Base-by-base conservation (phyloP, 2,888 invertebrate genomes). In the Priocnemis perturbator region DNA sequence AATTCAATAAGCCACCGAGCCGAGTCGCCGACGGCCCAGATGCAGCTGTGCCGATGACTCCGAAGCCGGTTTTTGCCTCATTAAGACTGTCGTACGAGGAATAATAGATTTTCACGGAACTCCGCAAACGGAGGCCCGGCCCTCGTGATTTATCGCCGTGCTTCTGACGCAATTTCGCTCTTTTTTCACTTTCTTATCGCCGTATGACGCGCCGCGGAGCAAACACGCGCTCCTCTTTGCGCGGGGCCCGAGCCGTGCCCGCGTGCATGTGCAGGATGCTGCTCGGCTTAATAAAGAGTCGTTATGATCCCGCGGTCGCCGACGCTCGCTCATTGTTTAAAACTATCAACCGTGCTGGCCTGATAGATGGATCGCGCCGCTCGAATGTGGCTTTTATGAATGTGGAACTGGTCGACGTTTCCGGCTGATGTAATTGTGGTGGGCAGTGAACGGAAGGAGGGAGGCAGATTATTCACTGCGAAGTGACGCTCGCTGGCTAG, bases 61-160 rank as follows among this genome's bases (percentile, higher is more conserved):
- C 61, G 23, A 9, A 7, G 20, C 67, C 72, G 66, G 53, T 81
- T 82, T 78, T 81, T 79, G 77, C 77, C 78, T 81, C 78, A 79
- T 79, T 78, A 81, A 79, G 73, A 69, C 68, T 70, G 73, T 73
- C 74, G 71, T 74, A 76, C 79, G 77, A 81, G 76, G 75, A 84
- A 83, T 82, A 81, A 83, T 84, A 81, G 83, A 84, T 83, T 83
- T 84, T 81, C 81, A 82, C 73, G 77, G 84, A 84, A 84, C 72
- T 74, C 64, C 55, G 68, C 71, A 48, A 72, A 74, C 69, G 73
- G 69, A 69, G 69, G 68, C 72, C 69, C 60, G 69, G 63, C 74
- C 69, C 76, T 76, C 56, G 73, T 66, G 77, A 79, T 79, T 76
- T 79, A 74, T 73, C 71, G 73, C 61, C 69, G 57, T 56, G 55